Conservation (phyloP, 1,140 invertebrate species). For the Notospermus geniculatus region DNA sequence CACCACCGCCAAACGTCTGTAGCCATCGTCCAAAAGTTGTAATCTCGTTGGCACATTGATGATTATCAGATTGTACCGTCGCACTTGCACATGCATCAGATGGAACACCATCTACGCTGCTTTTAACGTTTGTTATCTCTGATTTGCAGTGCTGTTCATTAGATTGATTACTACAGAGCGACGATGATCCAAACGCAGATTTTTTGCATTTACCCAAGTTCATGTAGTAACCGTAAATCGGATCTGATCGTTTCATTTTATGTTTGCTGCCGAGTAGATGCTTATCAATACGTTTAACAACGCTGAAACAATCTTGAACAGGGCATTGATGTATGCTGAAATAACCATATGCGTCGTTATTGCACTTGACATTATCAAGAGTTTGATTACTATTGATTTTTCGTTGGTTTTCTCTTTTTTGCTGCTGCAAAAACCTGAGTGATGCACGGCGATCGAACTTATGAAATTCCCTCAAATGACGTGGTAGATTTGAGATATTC, state of each 20-base stretch:
- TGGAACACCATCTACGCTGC: conserved; percentile 5
- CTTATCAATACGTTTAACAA: conserved; percentile 7
- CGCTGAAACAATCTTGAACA: conserved; percentile 7
- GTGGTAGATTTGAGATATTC: conserved; percentile 8
- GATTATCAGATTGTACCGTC: conserved; percentile 6
- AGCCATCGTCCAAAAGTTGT: conserved; percentile 9
- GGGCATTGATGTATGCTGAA: conserved; percentile 4
- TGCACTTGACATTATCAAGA: background rate
- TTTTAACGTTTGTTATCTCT: conserved; percentile 8
- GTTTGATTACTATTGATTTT: conserved; percentile 6
- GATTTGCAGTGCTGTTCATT: conserved; percentile 4
- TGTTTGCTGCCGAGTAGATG: conserved; percentile 9
- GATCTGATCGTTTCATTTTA: conserved; percentile 9
- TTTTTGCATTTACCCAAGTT: conserved; percentile 7
- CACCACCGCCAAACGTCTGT: conserved; percentile 11
- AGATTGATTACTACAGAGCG: conserved; percentile 2
- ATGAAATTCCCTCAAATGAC: conserved; percentile 9
- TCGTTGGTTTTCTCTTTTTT: conserved; percentile 5
- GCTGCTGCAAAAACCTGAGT: conserved; percentile 9
- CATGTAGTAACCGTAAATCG: conserved; percentile 4
- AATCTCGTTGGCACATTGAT: conserved; percentile 7
- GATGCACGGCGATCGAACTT: conserved; percentile 9
- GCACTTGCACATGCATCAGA: background rate
- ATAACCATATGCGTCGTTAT: conserved; percentile 2
- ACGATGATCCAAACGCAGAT: background rate